A percentile compares a stretch with the other conserved stretches of the same genome.
Conservation (phyloP, 2,113 vertebrate genomes). For the Onychorhynchus coronatus region DNA sequence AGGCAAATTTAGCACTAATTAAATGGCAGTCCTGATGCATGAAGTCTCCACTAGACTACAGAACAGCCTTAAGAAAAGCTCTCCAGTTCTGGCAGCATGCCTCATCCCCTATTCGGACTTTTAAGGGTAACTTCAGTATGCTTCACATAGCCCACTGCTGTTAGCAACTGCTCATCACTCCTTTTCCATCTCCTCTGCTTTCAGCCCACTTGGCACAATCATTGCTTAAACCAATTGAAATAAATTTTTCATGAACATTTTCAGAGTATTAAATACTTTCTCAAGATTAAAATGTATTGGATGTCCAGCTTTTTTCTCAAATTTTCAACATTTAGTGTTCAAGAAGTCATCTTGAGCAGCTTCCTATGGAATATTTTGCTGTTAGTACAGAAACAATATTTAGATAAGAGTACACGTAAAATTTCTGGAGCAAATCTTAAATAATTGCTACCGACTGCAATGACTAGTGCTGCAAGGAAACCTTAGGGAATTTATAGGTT, state of each 20-base stretch:
- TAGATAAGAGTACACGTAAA: not conserved
- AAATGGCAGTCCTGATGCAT: not conserved
- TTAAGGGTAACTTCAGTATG: not conserved
- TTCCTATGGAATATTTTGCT: not conserved
- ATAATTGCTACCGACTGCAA: not conserved
- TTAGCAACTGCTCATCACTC: not conserved
- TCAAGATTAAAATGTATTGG: not conserved
- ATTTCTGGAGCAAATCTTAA: not conserved
- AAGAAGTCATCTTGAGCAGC: not conserved
- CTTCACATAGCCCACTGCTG: not conserved
- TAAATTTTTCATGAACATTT: not conserved
- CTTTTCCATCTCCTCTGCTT: not conserved
- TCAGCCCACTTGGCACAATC: not conserved
- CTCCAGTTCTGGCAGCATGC: not conserved
- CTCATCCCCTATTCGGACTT: not conserved
- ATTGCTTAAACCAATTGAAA: not conserved
- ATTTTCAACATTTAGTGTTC: not conserved
- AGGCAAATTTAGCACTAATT: not conserved
- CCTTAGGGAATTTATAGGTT: not conserved
- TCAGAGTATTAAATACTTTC: not conserved
- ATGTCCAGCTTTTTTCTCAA: not conserved
- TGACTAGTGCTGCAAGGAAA: not conserved
- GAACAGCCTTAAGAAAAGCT: not conserved
- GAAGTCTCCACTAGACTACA: not conserved
- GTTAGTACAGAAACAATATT: conserved; percentile 4